Percentiles rank a stretch among this genome's conserved stretches.
These are phyloP conservation scores for Isurus oxyrinchus DNA, from an alignment of 2,113 vertebrate genomes.

Conservation along the genomic window DNA sequence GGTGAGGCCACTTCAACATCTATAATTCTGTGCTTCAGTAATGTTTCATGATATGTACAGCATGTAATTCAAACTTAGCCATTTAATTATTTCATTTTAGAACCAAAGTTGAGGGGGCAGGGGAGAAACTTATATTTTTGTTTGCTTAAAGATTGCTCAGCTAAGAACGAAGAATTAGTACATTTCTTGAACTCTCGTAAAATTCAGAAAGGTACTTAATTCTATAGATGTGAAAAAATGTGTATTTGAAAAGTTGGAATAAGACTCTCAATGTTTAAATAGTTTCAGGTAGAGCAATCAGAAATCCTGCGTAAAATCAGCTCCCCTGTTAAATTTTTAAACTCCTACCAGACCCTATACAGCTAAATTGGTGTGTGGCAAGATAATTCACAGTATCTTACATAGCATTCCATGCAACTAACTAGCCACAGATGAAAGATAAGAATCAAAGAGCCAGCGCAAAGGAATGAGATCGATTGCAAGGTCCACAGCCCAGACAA, in stretches of 20 bases:
- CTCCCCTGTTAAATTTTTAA: background rate
- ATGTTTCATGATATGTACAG: background rate
- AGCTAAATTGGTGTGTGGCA: constrained; percentile 33
- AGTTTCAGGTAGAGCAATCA: background rate
- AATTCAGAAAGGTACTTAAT: background rate
- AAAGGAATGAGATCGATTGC: constrained; percentile 37
- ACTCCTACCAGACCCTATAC: background rate
- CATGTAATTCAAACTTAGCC: background rate
- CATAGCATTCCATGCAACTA: constrained; percentile 36
- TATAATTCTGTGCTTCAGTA: background rate
- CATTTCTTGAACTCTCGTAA: background rate
- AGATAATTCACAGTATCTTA: constrained; percentile 36
- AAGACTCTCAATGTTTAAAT: background rate
- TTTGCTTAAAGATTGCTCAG: background rate
- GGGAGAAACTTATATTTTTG: background rate
- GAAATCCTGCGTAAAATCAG: background rate
- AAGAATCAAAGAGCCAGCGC: constrained; percentile 36
- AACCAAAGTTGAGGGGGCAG: background rate
- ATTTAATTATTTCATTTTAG: constrained; percentile 6
- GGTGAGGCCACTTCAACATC: background rate
- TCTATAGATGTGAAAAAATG: background rate
- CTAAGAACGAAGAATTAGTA: background rate
- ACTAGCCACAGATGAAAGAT: constrained; percentile 38
- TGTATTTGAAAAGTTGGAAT: background rate
- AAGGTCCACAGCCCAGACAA: constrained; percentile 37